Evolutionary conservation across 2,888 invertebrate species (phyloP).

Genomic region (Drosophila ustulata): DNA sequence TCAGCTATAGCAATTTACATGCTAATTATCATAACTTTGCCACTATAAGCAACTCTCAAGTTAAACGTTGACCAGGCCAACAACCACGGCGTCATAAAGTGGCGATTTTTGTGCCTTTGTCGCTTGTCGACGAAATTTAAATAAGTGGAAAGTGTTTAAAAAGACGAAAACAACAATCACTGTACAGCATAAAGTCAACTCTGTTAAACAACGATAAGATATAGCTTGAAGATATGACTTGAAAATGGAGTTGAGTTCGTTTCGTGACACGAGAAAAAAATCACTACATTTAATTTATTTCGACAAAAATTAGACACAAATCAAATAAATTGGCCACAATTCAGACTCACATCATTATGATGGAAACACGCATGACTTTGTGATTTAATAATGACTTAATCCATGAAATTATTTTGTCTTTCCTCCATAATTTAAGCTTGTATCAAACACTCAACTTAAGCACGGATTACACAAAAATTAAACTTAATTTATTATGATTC

Average conservation of each 20-base stretch:
- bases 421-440: neutral
- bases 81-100: slow-evolving; percentile 45
- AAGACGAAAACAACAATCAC: slow-evolving; percentile 1
- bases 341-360: neutral
- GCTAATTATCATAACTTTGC: slow-evolving; percentile 77
- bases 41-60: slow-evolving; percentile 48
- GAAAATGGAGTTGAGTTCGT: neutral
- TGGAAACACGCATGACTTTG: neutral
- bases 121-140: slow-evolving; percentile 72
- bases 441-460: neutral
- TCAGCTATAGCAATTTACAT: slow-evolving; percentile 66
- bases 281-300: too few relatives aligned
- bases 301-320: neutral
- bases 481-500: too few relatives aligned
- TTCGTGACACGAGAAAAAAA: slow-evolving; percentile 13
- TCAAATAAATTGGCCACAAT: neutral
- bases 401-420: too few relatives aligned
- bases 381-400: neutral
- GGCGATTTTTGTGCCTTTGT: slow-evolving; percentile 51
- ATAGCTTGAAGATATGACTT: neutral
- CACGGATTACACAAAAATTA: too few relatives aligned
- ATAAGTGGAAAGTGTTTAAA: slow-evolving; percentile 78
- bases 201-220: slow-evolving; percentile 15
- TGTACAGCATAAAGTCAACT: slow-evolving; percentile 5
- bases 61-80: slow-evolving; percentile 45